These are phyloP conservation scores for Pharmacophagus antenor DNA, from an alignment of 2,888 invertebrate species.

Conservation along the genomic window DNA sequence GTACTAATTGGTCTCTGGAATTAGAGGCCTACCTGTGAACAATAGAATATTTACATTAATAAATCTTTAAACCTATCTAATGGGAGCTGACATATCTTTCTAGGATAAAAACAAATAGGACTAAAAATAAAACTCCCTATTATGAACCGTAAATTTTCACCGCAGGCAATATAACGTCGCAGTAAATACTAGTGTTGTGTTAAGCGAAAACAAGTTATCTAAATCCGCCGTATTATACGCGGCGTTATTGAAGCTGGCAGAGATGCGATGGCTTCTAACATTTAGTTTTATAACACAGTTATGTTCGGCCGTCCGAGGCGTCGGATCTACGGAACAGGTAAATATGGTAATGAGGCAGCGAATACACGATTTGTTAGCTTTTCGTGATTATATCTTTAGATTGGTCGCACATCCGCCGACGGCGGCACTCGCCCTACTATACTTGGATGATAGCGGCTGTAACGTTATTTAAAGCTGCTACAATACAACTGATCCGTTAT, in stretches of 20 bases:
- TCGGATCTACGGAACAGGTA: constrained; percentile 31
- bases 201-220: constrained; percentile 25
- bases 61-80: too few species aligned
- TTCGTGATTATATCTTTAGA: constrained; percentile 29
- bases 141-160: constrained; percentile 1
- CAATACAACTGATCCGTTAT: constrained; percentile 1
- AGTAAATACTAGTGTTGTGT: constrained; percentile 1
- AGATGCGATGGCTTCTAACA: constrained; percentile 27
- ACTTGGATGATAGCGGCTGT: constrained; percentile 17
- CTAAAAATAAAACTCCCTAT: too few species aligned
- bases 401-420: constrained; percentile 28
- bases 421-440: constrained; percentile 16
- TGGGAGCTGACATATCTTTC: too few species aligned
- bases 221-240: constrained; percentile 21
- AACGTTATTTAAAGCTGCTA: constrained; percentile 20
- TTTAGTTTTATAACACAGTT: constrained; percentile 30
- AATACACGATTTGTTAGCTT: constrained; percentile 30
- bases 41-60: too few species aligned
- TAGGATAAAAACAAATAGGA: too few species aligned
- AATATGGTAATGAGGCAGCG: constrained; percentile 30
- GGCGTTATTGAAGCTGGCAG: constrained; percentile 25
- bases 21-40: too few species aligned
- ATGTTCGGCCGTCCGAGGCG: constrained; percentile 22
- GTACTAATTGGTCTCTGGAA: too few species aligned
- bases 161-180: constrained; percentile 4